Base-by-base conservation (phyloP, 1,140 invertebrate genomes). In the Saccostrea echinata region DNA sequence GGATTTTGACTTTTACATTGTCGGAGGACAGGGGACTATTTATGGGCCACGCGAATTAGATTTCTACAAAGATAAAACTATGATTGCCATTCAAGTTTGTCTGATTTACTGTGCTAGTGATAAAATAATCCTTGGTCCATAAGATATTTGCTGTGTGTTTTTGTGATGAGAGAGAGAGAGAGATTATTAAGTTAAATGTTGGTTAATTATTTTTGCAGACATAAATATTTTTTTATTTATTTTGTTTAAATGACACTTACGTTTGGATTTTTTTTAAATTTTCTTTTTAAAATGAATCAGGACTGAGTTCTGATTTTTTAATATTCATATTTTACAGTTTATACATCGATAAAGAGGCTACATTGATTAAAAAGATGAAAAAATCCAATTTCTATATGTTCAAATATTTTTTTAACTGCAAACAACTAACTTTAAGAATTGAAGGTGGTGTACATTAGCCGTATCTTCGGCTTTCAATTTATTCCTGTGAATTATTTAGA, bases 21-120 rank as follows among this genome's bases (percentile, higher is more conserved):
- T 33, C 11, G 27, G 68, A 33, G 27, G 27, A 76, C 68, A 4
- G 24, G 9, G 68, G 27, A 76, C 68, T 76, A 30, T 76, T 30
- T 76, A 27, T 76, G 68, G 27, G 68, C 68, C 68, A 76, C 68
- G 68, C 68, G 68, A 33, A 76, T 76, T 33, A 76, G 68, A 76
- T 76, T 76, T 76, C 24, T 33, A 76, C 24, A 71, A 11, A 30
- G 68, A 76, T 76, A 71, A 27, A 11, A 30, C 33, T 16, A 33
- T 33, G 27, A 76, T 30, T 33, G 27, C 27, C 27, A 30, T 24
- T 30, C 30, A 76, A 76, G 24, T 76, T 76, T 33, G 55, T 61
- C 18, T 61, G 55, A 61, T 61, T 61, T 61, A 61, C n/a, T 18
- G 55, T 61, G 55, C 55, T 61, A 61, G 18, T 61, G 55, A 61